Conservation (phyloP, 2,888 invertebrate species). For the Tinea pellionella region DNA sequence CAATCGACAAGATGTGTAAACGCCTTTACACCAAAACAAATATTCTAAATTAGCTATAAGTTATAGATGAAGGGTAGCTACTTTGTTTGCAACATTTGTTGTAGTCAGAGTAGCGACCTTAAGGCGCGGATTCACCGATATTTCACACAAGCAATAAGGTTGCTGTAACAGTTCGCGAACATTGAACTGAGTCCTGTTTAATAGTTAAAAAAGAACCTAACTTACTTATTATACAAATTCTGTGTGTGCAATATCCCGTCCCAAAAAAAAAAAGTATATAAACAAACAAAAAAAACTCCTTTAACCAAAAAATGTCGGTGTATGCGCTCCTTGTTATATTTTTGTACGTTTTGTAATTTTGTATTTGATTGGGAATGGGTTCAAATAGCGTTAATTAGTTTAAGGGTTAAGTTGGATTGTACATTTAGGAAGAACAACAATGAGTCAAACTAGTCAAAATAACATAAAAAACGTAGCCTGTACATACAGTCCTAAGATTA, state of each 20-base stretch:
- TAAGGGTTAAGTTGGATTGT: background rate
- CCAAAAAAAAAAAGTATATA: background rate
- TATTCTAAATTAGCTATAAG: conserved; percentile 1
- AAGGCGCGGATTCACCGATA: background rate
- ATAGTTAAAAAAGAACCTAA: background rate
- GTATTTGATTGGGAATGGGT: background rate
- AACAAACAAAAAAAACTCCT: background rate
- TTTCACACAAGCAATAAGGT: background rate
- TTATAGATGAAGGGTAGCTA: background rate
- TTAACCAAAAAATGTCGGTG: background rate
- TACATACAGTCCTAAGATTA: background rate
- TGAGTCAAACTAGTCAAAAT: background rate
- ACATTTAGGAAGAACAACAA: background rate
- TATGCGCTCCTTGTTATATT: background rate
- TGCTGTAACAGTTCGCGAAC: background rate
- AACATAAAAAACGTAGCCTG: conserved; percentile 2
- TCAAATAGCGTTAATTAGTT: background rate
- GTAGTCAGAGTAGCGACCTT: background rate
- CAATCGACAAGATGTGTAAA: background rate
- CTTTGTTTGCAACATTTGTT: background rate
- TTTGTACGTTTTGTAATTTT: background rate
- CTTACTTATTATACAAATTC: no score
- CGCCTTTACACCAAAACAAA: background rate
- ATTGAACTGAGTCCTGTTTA: background rate
- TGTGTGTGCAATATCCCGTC: no score